Percentiles rank a stretch among this genome's conserved stretches.
Evolutionary conservation across 2,113 vertebrate genomes (phyloP).

Genomic region (Sinocyclocheilus anophthalmus): DNA sequence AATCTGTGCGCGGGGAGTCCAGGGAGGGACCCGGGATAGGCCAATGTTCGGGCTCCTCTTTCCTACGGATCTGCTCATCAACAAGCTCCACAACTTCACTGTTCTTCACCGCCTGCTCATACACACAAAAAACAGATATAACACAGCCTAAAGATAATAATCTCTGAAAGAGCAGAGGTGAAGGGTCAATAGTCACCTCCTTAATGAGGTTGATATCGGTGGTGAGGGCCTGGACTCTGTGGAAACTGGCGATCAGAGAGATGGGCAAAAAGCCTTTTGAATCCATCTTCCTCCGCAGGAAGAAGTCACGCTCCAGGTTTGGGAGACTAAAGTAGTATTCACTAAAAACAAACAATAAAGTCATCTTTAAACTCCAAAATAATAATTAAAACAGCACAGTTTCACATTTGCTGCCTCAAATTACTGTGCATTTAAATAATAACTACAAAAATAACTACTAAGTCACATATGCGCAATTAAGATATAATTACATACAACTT

Average conservation of each 20-base stretch:
- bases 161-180: not conserved
- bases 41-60: conserved; percentile 90
- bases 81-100: conserved; percentile 91
- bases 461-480: not conserved
- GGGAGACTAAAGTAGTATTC: conserved; percentile 98
- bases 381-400: not conserved
- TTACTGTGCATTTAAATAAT: not conserved
- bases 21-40: conserved; percentile 84
- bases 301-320: conserved; percentile 96
- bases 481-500: not conserved
- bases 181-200: conserved; percentile 77
- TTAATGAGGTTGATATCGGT: conserved; percentile 87
- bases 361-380: not conserved
- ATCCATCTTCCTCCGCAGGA: conserved; percentile 96
- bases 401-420: not conserved
- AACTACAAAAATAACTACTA: not conserved
- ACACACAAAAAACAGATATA: conserved; percentile 12
- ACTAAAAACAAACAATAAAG: conserved; percentile 65
- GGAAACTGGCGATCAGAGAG: conserved; percentile 92
- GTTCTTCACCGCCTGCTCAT: conserved; percentile 85
- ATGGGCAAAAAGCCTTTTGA: conserved; percentile 90
- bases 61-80: conserved; percentile 87
- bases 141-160: not conserved
- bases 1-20: conserved; percentile 85
- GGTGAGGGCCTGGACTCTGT: conserved; percentile 91